These are phyloP conservation scores for Lucilia cuprina DNA, from an alignment of 1,140 invertebrate species.

Conservation along the genomic window DNA sequence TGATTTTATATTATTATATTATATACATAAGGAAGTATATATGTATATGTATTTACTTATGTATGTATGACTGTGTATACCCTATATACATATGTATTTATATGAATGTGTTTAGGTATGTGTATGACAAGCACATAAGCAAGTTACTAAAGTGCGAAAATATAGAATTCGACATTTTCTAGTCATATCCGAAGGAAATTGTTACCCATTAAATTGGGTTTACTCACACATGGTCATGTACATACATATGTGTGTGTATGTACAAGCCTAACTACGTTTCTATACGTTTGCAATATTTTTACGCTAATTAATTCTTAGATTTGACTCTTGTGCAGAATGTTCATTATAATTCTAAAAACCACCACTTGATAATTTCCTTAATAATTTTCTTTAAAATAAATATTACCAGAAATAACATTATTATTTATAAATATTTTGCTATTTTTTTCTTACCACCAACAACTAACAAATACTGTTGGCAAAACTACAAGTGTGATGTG, in stretches of 20 bases:
- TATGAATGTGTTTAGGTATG: too few relatives aligned
- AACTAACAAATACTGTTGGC: not conserved
- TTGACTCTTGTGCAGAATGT: not conserved
- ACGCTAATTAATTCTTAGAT: conserved; percentile 11
- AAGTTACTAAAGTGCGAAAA: not conserved
- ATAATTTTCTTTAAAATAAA: not conserved
- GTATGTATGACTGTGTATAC: too few relatives aligned
- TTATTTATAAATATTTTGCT: not conserved
- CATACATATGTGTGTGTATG: too few relatives aligned
- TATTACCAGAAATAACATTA: not conserved
- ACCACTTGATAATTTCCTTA: conserved; percentile 5
- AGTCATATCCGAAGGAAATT: conserved; percentile 5
- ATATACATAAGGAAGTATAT: too few relatives aligned
- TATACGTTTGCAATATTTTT: not conserved
- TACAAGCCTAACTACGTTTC: too few relatives aligned
- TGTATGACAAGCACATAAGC: too few relatives aligned
- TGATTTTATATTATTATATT: too few relatives aligned
- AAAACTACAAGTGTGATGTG: not conserved
- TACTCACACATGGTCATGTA: not conserved
- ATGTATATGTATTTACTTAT: too few relatives aligned
- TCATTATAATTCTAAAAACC: not conserved
- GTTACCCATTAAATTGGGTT: not conserved
- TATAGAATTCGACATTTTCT: not conserved
- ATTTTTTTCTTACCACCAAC: not conserved
- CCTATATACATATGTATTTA: too few relatives aligned